Conservation (phyloP, 2,888 invertebrate genomes). For the Octonoba sinensis region DNA sequence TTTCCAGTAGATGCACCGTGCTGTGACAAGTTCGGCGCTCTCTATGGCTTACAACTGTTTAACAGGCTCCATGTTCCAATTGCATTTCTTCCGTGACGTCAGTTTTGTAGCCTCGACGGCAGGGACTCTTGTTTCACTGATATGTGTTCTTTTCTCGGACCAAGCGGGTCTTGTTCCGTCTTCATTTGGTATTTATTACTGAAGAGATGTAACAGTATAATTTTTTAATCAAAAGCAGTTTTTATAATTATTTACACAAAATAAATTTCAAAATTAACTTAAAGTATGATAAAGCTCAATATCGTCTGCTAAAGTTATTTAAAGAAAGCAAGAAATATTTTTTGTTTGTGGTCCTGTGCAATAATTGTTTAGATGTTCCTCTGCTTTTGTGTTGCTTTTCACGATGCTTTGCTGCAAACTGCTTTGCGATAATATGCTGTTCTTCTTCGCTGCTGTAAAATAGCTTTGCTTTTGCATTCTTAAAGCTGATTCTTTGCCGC, state of each 20-base stretch:
- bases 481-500: too few relatives aligned
- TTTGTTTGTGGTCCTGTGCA: constrained; percentile 36
- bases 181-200: not conserved
- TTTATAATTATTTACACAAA: too few relatives aligned
- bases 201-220: too few relatives aligned
- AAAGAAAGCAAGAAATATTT: constrained; percentile 17
- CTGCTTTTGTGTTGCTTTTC: not conserved
- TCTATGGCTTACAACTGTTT: not conserved
- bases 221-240: too few relatives aligned
- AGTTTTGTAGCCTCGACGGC: constrained; percentile 43
- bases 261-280: too few relatives aligned
- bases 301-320: not conserved
- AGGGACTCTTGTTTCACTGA: constrained; percentile 46
- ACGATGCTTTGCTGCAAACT: not conserved
- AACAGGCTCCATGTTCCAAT: constrained; percentile 34
- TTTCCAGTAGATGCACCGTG: constrained; percentile 32
- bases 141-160: constrained; percentile 43
- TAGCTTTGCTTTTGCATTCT: too few relatives aligned
- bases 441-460: not conserved
- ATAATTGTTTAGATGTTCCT: constrained; percentile 19
- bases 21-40: constrained; percentile 1
- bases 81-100: constrained; percentile 44
- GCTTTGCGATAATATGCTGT: not conserved
- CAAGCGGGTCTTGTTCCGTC: constrained; percentile 62
- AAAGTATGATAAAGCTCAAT: not conserved